Percentiles rank a stretch among this genome's conserved stretches.
phyloP scores from a whole-genome alignment of 2,113 vertebrate species.

The Datnioides undecimradiatus region DNA sequence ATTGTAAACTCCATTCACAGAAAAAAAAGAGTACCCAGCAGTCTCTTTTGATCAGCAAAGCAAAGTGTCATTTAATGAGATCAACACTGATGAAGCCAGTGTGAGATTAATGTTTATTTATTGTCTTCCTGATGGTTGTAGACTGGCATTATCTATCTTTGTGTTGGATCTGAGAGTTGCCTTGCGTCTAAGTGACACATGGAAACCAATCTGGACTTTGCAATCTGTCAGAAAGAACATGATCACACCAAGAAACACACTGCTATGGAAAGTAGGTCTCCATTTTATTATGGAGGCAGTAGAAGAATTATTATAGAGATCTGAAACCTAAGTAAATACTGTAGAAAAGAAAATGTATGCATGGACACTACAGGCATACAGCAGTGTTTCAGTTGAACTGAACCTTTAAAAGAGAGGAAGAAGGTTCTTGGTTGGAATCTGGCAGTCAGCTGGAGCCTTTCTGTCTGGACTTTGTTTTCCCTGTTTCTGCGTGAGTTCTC shows the following conservation, averaged over 20 bases:
- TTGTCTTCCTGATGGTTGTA: not conserved
- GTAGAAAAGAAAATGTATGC: not conserved
- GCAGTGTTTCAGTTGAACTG: too few species aligned
- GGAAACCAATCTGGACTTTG: not conserved
- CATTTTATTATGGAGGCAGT: not conserved
- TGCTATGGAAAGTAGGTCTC: not conserved
- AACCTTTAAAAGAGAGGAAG: too few species aligned
- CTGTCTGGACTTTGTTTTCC: not conserved
- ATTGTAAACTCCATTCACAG: slow-evolving; percentile 6
- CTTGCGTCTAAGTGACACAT: not conserved
- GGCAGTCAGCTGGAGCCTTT: not conserved
- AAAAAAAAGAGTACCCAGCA: not conserved
- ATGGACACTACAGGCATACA: not conserved
- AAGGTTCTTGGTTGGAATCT: too few species aligned
- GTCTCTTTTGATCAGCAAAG: slow-evolving; percentile 40
- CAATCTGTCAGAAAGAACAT: slow-evolving; percentile 3
- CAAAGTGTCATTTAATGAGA: slow-evolving; percentile 40
- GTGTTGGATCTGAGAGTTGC: slow-evolving; percentile 7
- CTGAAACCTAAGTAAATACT: not conserved
- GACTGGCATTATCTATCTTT: slow-evolving; percentile 8
- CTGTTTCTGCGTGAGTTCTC: not conserved
- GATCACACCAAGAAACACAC: not conserved
- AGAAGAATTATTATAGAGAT: not conserved
- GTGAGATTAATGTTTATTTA: slow-evolving; percentile 29
- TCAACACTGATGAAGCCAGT: slow-evolving; percentile 9